A percentile compares a stretch with the other conserved stretches of the same genome.
These are phyloP conservation scores for Sander lucioperca DNA, from an alignment of 2,113 vertebrate genomes.

Conservation along the genomic window DNA sequence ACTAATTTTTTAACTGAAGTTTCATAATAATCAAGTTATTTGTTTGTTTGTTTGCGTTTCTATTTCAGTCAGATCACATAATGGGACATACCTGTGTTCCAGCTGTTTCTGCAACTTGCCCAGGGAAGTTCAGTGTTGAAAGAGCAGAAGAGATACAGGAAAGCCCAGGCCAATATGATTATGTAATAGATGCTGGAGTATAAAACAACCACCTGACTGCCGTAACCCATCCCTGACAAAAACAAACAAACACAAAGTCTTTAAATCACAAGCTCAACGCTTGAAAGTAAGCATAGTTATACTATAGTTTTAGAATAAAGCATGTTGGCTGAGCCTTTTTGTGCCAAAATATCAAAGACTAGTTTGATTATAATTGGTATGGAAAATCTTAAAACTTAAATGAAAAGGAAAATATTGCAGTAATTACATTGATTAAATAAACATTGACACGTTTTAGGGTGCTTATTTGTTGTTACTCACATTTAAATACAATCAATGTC, in stretches of 20 bases:
- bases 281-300: not conserved
- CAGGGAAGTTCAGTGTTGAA: constrained; percentile 91
- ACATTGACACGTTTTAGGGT: not conserved
- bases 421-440: not conserved
- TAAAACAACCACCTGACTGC: constrained; percentile 81
- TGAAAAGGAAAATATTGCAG: not conserved
- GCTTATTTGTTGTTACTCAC: not conserved
- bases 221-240: constrained; percentile 83
- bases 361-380: too few species aligned
- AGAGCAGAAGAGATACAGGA: constrained; percentile 96
- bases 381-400: too few species aligned
- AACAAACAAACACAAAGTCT: constrained; percentile 8
- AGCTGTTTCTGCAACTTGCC: constrained; percentile 90
- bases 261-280: not conserved
- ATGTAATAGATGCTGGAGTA: constrained; percentile 90
- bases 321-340: too few species aligned
- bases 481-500: not conserved
- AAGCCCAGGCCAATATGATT: constrained; percentile 95
- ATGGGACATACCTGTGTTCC: constrained; percentile 90
- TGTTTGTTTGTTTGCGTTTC: not conserved
- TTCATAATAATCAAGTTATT: not conserved
- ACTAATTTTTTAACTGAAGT: not conserved
- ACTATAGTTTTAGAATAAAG: too few species aligned
- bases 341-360: too few species aligned
- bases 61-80: not conserved